phyloP scores from a whole-genome alignment of 2,113 vertebrate genomes.

The Chlorodrepanis virens region DNA sequence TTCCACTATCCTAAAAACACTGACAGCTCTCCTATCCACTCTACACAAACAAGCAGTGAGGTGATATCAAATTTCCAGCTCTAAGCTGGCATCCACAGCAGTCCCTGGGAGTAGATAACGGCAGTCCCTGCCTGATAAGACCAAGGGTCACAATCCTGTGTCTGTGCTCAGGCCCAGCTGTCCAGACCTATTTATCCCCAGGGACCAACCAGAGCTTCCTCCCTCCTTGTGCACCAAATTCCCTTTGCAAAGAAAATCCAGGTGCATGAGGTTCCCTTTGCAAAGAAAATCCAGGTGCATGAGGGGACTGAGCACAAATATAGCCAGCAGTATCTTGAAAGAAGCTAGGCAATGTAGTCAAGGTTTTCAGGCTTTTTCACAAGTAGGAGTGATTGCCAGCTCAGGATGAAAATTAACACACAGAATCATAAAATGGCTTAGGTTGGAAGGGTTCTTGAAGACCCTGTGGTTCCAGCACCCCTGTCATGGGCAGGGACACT shows the following conservation, averaged over 20 bases:
- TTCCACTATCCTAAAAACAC: neutral
- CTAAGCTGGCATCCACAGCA: neutral
- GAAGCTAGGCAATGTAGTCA: neutral
- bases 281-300: neutral
- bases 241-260: neutral
- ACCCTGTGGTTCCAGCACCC: fast-evolving
- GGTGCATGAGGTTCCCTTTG: neutral
- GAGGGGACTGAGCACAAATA: neutral
- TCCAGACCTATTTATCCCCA: neutral
- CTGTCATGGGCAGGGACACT: neutral
- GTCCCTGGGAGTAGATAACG: neutral
- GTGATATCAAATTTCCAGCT: neutral
- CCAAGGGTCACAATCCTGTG: neutral
- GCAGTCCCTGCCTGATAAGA: neutral
- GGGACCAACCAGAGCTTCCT: neutral
- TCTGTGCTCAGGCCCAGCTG: neutral
- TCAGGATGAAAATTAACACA: neutral
- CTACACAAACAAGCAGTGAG: neutral
- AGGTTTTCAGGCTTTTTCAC: neutral
- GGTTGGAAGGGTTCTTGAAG: neutral
- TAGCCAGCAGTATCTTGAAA: neutral
- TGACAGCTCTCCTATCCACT: neutral
- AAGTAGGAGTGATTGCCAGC: fast-evolving
- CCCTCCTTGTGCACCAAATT: neutral
- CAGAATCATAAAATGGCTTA: neutral